Base-by-base conservation (phyloP, 2,797 vertebrate species). In the Otus scops region DNA sequence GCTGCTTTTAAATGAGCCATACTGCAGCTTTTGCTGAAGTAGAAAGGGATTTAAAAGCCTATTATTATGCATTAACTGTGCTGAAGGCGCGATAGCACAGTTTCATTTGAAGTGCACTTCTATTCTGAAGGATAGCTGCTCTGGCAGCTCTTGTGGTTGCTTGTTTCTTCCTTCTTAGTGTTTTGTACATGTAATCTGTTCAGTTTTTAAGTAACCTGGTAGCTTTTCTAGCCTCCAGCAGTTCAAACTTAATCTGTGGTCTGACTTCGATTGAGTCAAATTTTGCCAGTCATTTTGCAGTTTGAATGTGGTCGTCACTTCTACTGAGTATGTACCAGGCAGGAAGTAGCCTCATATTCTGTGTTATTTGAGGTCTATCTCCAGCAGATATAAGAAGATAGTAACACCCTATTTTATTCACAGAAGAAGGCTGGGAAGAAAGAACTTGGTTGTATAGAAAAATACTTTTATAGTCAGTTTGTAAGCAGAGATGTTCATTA, bases 41-140 rank as follows among this genome's bases (percentile, higher is more conserved):
- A 71, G 79, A 81, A 81, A 95, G 63, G 54, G 73, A 90, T 92
- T 88, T 26, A 53, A 51, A 95, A 73, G 36, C 39, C 75, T 73
- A 12, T 93, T 93, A 70, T 81, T 92, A 86, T 76, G 56, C 59
- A 73, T 93, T 94, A 92, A 69, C 85, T 79, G 51, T 82, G 73
- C 63, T 56, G 51, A 88, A 93, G 67, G 74, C 80, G 67, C 65
- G 84, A 76, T 54, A 85, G n/a, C 61, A 67, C 10, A 28, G 59
- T 86, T 87, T 70, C 4, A 7, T 88, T 90, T 88, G 23, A 88
- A 92, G 43, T 64, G 8, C 59, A 60, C 47, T 87, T 93, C 65
- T 92, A 5, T 68, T 83, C 59, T 85, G 59, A 92, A 63, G 59
- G 61, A 48, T 56, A 54, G 54, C 47, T 91, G 36, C 69, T 86